Evolutionary conservation across 2,113 vertebrate species (phyloP).

Genomic region (Rattus rattus): DNA sequence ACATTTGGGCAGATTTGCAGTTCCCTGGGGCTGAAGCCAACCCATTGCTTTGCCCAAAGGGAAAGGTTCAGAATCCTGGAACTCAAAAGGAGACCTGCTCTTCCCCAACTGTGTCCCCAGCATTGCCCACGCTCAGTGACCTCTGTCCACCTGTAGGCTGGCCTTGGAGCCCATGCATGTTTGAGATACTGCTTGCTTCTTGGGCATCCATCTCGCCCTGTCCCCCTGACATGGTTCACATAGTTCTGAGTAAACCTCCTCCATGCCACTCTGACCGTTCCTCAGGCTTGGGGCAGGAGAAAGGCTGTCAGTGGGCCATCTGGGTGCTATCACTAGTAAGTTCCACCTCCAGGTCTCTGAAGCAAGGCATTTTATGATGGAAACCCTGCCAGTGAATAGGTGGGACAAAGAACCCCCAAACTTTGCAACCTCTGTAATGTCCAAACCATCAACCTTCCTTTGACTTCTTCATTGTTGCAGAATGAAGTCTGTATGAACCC

Average conservation of each 20-base stretch:
- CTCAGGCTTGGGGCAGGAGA: too few relatives aligned
- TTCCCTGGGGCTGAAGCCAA: background rate
- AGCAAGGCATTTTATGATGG: rapidly evolving
- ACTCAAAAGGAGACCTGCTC: rapidly evolving
- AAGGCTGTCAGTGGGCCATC: background rate
- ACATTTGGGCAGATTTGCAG: constrained; percentile 1
- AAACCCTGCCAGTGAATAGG: background rate
- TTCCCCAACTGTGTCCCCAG: rapidly evolving
- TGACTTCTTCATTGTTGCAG: background rate
- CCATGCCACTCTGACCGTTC: rapidly evolving
- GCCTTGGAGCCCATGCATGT: background rate
- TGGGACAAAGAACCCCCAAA: background rate
- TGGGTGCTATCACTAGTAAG: rapidly evolving
- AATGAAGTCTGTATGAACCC: background rate
- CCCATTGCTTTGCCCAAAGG: background rate
- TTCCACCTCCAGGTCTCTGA: background rate
- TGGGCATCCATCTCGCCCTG: rapidly evolving
- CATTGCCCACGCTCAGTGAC: background rate
- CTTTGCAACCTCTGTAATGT: background rate
- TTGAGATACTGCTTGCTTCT: background rate
- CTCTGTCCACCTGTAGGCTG: background rate
- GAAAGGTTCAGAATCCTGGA: background rate
- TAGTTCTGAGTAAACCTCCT: background rate
- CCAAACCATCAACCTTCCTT: background rate
- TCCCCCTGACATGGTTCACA: background rate